These are phyloP conservation scores for Aricia artaxerxes DNA, from an alignment of 2,888 invertebrate species.

Conservation along the genomic window DNA sequence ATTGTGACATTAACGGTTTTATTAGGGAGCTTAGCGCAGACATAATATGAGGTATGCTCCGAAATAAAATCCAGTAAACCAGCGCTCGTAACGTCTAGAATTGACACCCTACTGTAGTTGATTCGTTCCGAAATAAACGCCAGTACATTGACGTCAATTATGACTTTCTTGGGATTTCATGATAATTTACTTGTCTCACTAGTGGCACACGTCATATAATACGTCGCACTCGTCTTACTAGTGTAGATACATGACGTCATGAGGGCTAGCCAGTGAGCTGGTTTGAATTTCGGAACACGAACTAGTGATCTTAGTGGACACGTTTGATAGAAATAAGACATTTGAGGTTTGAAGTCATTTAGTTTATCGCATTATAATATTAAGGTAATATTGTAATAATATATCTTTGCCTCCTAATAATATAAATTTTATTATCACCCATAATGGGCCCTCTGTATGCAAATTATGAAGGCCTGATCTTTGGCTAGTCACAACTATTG, in stretches of 20 bases:
- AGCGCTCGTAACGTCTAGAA: background rate
- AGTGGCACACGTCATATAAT: too few relatives aligned
- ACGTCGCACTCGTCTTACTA: too few relatives aligned
- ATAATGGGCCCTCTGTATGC: background rate
- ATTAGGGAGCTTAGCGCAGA: background rate
- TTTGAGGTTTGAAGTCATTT: background rate
- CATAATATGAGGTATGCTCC: background rate
- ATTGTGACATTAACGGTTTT: constrained; percentile 17
- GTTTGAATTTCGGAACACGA: background rate
- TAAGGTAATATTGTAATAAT: background rate
- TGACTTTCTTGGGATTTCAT: too few relatives aligned
- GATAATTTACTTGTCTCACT: too few relatives aligned
- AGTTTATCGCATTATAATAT: background rate
- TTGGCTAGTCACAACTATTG: background rate
- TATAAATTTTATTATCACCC: background rate
- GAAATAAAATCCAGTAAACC: background rate
- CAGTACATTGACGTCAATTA: too few relatives aligned
- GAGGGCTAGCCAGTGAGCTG: background rate
- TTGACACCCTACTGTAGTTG: too few relatives aligned
- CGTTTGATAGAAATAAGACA: background rate
- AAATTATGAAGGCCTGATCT: background rate
- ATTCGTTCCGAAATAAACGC: too few relatives aligned
- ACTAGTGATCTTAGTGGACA: background rate
- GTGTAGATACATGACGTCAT: background rate
- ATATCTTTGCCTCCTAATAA: background rate